Evolutionary conservation across 2,888 invertebrate species (phyloP).

Genomic region (Carterocephalus palaemon): DNA sequence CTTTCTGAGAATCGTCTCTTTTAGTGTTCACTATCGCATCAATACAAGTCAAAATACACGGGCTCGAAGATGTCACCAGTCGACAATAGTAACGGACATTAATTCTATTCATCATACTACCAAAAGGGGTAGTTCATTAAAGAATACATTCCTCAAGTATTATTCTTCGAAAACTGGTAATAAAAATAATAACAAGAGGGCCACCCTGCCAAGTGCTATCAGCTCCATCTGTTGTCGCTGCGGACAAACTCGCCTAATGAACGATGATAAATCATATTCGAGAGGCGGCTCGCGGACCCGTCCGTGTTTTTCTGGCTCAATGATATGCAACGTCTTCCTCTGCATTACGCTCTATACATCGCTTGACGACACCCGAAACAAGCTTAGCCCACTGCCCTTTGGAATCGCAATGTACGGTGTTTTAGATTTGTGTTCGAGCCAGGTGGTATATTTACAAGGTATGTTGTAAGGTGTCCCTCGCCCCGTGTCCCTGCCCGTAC

Average conservation of each 20-base stretch:
- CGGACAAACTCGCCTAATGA: slow-evolving; percentile 80
- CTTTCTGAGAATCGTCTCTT: slow-evolving; percentile 56
- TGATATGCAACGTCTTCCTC: slow-evolving; percentile 23
- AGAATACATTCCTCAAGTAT: slow-evolving; percentile 77
- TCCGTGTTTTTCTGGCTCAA: slow-evolving; percentile 54
- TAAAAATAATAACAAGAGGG: slow-evolving; percentile 79
- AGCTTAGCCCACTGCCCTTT: not conserved
- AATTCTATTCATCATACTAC: slow-evolving; percentile 77
- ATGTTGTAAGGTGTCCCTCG: slow-evolving; percentile 69
- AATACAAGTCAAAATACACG: slow-evolving; percentile 40
- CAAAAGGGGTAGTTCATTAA: slow-evolving; percentile 79
- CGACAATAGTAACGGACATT: slow-evolving; percentile 74
- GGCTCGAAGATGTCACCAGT: slow-evolving; percentile 71
- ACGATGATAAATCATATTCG: slow-evolving; percentile 80
- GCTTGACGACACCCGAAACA: not conserved
- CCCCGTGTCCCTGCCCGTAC: slow-evolving; percentile 73
- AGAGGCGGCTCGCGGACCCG: slow-evolving; percentile 68
- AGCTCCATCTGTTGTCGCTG: slow-evolving; percentile 79
- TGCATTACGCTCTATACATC: slow-evolving; percentile 16
- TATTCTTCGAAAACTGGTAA: slow-evolving; percentile 78
- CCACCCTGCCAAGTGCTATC: slow-evolving; percentile 80
- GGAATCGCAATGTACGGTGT: slow-evolving; percentile 40
- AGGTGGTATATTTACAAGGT: slow-evolving; percentile 53
- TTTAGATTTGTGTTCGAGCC: slow-evolving; percentile 27
- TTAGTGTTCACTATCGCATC: slow-evolving; percentile 32